A percentile compares a stretch with the other conserved stretches of the same genome.
phyloP scores from a whole-genome alignment of 1,140 invertebrate species.

The Trichomalopsis sarcophagae region DNA sequence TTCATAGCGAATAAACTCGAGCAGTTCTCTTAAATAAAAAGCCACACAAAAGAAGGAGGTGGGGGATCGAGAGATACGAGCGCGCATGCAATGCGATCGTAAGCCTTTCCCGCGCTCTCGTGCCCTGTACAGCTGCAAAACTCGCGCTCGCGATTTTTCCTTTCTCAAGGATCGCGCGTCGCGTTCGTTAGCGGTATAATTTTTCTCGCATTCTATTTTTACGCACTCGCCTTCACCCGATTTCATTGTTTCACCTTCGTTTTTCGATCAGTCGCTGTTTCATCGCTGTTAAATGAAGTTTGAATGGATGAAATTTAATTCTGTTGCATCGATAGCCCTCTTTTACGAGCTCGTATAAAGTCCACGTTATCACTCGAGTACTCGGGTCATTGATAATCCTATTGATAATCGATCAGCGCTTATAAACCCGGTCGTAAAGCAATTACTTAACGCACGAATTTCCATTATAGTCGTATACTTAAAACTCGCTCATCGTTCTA shows the following conservation, averaged over 20 bases:
- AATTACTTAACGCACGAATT: too few relatives aligned
- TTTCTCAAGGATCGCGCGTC: constrained; percentile 24
- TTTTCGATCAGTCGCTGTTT: neutral
- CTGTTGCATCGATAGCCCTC: too few relatives aligned
- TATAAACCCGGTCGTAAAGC: neutral
- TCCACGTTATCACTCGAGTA: neutral
- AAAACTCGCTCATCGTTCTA: neutral
- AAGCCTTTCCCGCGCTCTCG: neutral
- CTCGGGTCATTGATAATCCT: neutral
- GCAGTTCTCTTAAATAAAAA: neutral
- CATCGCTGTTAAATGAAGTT: too few relatives aligned
- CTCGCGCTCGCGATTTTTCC: constrained; percentile 29
- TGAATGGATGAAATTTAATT: too few relatives aligned
- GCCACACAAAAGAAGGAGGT: neutral
- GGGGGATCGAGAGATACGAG: neutral
- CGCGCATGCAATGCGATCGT: constrained; percentile 38
- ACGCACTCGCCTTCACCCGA: constrained; percentile 31
- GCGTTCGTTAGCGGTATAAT: neutral
- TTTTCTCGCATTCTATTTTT: constrained; percentile 34
- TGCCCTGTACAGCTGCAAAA: neutral
- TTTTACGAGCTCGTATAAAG: neutral
- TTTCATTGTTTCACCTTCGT: constrained; percentile 21
- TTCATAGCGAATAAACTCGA: neutral
- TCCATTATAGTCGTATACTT: too few relatives aligned
- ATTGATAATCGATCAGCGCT: neutral